Evolutionary conservation across 2,888 invertebrate genomes (phyloP).

Genomic region (Lepidocyrtoides sp.): DNA sequence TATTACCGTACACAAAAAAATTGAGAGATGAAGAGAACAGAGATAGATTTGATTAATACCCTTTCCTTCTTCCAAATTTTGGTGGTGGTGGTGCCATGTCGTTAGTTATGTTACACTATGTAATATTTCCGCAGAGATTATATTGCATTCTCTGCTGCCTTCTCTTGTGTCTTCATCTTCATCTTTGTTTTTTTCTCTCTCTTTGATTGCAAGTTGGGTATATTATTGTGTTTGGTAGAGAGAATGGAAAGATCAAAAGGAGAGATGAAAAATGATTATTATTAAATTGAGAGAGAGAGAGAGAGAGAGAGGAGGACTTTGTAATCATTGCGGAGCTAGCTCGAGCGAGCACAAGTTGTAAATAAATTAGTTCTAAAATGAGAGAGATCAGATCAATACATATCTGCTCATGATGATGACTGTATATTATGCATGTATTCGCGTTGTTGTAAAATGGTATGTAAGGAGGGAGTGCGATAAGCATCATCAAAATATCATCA

Average conservation of each 20-base stretch:
- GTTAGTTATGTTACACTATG: background rate
- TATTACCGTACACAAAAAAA: background rate
- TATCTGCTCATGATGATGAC: background rate
- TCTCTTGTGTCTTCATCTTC: slow-evolving; percentile 43
- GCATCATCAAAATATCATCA: slow-evolving; percentile 29
- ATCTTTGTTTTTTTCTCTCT: background rate
- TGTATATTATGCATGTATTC: background rate
- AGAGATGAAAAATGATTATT: slow-evolving; percentile 71
- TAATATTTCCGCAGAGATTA: slow-evolving; percentile 29
- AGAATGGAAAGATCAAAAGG: slow-evolving; percentile 51
- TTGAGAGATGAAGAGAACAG: slow-evolving; percentile 4
- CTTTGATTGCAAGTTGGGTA: background rate
- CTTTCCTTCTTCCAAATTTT: slow-evolving; percentile 21
- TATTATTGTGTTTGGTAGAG: background rate
- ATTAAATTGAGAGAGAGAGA: slow-evolving; percentile 30
- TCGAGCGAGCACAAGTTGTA: slow-evolving; percentile 53
- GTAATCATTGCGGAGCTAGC: slow-evolving; percentile 55
- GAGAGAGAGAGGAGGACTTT: slow-evolving; percentile 25
- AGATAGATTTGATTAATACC: slow-evolving; percentile 61
- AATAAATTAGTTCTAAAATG: slow-evolving; percentile 60
- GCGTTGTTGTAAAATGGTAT: no score
- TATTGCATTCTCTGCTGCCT: background rate
- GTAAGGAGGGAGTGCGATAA: background rate
- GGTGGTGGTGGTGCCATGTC: background rate
- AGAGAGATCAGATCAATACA: slow-evolving; percentile 53